These are phyloP conservation scores for Bubalus kerabau DNA, from an alignment of 2,113 vertebrate species.

Conservation along the genomic window DNA sequence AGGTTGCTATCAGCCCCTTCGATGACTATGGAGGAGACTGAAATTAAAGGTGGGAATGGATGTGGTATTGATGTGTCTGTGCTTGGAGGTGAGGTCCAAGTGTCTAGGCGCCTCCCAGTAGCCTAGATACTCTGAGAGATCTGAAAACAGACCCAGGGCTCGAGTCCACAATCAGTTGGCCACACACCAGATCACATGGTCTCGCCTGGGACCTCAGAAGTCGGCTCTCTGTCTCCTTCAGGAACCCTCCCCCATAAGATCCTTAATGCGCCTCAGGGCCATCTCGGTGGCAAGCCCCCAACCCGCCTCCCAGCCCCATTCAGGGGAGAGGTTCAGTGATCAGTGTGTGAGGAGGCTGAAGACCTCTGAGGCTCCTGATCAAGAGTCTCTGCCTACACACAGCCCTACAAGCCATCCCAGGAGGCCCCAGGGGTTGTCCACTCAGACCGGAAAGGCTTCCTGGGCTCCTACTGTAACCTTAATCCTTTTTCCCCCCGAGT, in stretches of 20 bases:
- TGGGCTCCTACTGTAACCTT: neutral
- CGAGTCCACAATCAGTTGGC: neutral
- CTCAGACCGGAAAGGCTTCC: neutral
- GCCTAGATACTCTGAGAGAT: neutral
- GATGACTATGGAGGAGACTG: neutral
- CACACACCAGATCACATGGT: neutral
- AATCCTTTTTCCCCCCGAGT: rapidly evolving
- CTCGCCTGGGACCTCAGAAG: neutral
- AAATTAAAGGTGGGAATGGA: neutral
- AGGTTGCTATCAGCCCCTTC: neutral
- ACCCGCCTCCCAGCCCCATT: neutral
- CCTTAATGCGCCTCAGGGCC: neutral
- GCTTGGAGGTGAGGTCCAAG: rapidly evolving
- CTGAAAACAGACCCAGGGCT: neutral
- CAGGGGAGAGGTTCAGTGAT: neutral
- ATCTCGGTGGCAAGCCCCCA: rapidly evolving
- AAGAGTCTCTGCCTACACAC: neutral
- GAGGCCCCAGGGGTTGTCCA: neutral
- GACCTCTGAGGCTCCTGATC: neutral
- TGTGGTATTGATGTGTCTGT: neutral
- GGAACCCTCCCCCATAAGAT: neutral
- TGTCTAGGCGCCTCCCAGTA: no score
- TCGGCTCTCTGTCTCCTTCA: neutral
- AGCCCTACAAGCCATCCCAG: neutral
- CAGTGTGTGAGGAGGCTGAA: neutral